Base-by-base conservation (phyloP, 2,888 invertebrate genomes). In the Anticlea derivata region DNA sequence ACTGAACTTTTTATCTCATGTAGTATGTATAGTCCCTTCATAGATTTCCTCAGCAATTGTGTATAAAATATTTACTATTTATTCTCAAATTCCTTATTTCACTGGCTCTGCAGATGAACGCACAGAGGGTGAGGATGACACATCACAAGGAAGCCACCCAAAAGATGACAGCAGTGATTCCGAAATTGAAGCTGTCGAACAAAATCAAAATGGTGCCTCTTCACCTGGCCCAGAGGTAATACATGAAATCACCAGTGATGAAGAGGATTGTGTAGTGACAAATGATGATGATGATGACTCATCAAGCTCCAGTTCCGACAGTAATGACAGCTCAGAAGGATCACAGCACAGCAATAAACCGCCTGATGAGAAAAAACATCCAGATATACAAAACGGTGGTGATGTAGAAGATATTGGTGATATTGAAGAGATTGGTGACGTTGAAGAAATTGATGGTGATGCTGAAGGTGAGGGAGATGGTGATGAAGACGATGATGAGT, bases 301-400 rank as follows among this genome's bases (percentile, higher is more conserved):
- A 61, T 83, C 90, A 66, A 78, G 94, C 93, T 59, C 95, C 91
- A 86, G 83, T 76, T 73, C 86, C 39, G 85, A 84, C 49, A 83
- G 80, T 62, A 84, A 93, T 93, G 73, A 89, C 91, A 73, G 94
- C 92, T 61, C 95, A 91, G 91, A 94, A 92, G 68, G 70, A 58
- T 88, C 88, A 39, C 88, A 87, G 55, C 81, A 81, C 51, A 86
- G 80, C 56, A 79, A 77, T 62, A 86, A 87, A 80, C 63, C 79
- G 61, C 71, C 75, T 62, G 93, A 94, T 71, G 92, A 92, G 54
- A 88, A 74, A 64, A 92, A 93, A 66, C 69, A 78, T 20, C 91
- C 91, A 71, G 91, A 92, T 60, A 77, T 91, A 31, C 92, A 93
- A 60, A 92, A 92, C 65, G 92, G 92, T 20, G 78, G 71, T 48